Evolutionary conservation across 1,140 invertebrate species (phyloP), one percentile per base, ranked within the genome.

Genomic region (Hyles euphorbiae): DNA sequence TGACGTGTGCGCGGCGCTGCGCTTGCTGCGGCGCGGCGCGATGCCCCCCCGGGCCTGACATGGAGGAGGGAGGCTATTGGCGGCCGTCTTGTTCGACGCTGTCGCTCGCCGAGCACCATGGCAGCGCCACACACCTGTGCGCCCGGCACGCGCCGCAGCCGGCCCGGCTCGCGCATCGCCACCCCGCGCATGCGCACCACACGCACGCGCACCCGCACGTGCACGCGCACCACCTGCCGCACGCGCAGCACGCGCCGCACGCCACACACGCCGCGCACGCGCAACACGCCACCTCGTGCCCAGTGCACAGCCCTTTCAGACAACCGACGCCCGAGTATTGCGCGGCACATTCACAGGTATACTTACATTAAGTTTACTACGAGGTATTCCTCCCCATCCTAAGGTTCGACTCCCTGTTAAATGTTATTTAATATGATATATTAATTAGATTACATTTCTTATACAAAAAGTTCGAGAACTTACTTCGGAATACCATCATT

Each of bases 31-130:
- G 81, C 77, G 84, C 81, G 71, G 78, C 82, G 84, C 81, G 81
- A 85, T 85, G 82, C 75, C 75, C 81, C 60, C 75, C 74, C 47
- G 76, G 67, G 69, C 75, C 81, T 84, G 82, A 85, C 66, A 85
- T 85, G 83, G 83, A 85, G 76, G 83, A 85, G 73, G 83, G 81
- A 62, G 81, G 77, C 53, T 87, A 85, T 68, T 87, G 84, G 84
- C 79, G 84, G 70, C 82, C 82, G 61, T 83, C 82, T 56, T 85
- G 84, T 76, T 85, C 84, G 67, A 78, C 82, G 78, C 84, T 87
- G 71, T 85, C 82, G 61, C 76, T 84, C 60, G 77, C 73, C 45
- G 83, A 87, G 65, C 81, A 79, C 67, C 83, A 87, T 75, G 83
- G 82, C 75, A 87, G 83, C 78, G 59, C 82, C 63, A 69, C 74